These are phyloP conservation scores for Phyllostomus hastatus DNA, from an alignment of 2,113 vertebrate genomes.

Conservation along the genomic window DNA sequence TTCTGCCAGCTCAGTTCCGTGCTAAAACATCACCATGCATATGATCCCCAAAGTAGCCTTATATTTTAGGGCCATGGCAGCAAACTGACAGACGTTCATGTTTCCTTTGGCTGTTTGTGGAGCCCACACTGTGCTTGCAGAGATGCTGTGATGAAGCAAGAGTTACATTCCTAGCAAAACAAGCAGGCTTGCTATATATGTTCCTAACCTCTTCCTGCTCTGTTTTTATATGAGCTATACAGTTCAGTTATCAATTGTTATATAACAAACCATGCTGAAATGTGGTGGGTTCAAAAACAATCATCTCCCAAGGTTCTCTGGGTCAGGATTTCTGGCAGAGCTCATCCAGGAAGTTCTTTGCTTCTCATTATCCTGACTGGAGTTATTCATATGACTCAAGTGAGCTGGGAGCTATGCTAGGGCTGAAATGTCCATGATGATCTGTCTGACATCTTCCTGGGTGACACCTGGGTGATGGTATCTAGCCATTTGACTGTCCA, in stretches of 20 bases:
- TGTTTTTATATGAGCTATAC: background rate
- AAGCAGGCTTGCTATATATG: background rate
- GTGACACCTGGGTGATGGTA: rapidly evolving
- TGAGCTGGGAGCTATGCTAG: background rate
- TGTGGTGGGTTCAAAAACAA: background rate
- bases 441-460: background rate
- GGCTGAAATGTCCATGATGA: no score
- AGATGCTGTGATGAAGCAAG: background rate
- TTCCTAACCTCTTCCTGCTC: background rate
- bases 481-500: background rate
- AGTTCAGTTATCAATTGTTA: background rate
- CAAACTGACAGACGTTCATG: background rate
- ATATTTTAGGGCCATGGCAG: background rate
- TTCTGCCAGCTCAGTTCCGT: background rate
- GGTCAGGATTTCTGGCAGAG: background rate
- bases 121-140: background rate
- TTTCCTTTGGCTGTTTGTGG: background rate
- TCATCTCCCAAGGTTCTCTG: background rate
- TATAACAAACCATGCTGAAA: background rate
- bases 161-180: background rate
- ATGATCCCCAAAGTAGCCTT: background rate
- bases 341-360: background rate
- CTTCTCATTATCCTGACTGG: background rate
- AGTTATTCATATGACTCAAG: background rate
- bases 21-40: background rate